Evolutionary conservation across 2,113 vertebrate species (phyloP).

Genomic region (Kryptolebias marmoratus): DNA sequence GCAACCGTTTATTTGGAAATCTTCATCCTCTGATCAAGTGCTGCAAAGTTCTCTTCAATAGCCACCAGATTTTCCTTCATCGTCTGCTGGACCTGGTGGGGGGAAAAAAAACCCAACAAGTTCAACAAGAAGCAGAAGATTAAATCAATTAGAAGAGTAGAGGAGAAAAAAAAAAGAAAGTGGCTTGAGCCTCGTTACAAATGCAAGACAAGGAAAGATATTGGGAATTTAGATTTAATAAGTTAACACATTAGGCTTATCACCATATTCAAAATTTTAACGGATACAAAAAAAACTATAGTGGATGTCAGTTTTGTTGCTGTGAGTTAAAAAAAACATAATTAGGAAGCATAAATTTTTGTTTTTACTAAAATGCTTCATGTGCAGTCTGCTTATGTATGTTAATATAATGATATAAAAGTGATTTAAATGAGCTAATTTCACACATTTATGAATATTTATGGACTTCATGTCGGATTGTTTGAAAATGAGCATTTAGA

Average conservation of each 20-base stretch:
- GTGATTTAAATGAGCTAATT: neutral
- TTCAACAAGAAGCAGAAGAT: neutral
- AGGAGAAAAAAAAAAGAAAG: neutral
- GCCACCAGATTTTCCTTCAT: constrained; percentile 90
- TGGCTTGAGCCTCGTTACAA: no score
- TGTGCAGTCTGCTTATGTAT: neutral
- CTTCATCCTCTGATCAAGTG: constrained; percentile 88
- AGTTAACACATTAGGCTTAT: no score
- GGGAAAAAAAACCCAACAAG: neutral
- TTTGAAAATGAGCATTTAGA: no score
- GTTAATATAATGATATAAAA: neutral
- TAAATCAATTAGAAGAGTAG: neutral
- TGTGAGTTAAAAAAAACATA: no score
- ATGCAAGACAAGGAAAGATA: no score
- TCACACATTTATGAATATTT: neutral
- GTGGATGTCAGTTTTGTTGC: no score
- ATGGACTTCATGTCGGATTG: neutral
- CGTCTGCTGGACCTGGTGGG: constrained; percentile 87
- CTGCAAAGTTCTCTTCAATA: constrained; percentile 88
- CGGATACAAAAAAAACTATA: no score
- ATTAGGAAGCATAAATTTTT: no score
- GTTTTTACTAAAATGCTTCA: no score
- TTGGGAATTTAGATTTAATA: no score
- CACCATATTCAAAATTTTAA: no score
- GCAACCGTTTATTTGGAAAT: constrained; percentile 82